Conservation (phyloP, 1,140 invertebrate genomes). For the Solenopsis fugax region DNA sequence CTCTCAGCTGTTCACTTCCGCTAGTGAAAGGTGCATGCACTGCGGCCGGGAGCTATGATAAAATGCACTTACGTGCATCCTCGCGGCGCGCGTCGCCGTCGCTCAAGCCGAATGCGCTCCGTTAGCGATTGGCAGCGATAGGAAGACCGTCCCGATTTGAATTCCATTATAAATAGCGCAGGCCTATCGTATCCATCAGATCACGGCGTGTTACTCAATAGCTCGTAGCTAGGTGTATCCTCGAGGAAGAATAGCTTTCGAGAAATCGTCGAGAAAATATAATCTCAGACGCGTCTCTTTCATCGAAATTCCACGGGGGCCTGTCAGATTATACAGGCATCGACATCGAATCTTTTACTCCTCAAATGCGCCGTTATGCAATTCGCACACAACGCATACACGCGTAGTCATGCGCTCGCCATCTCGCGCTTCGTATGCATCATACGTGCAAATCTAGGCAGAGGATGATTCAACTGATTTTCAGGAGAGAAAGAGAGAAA, state of each 20-base stretch:
- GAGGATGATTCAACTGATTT: constrained; percentile 61
- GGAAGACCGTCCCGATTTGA: constrained; percentile 60
- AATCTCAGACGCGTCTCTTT: background rate
- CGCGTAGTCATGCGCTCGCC: background rate
- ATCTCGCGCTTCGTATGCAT: constrained; percentile 42
- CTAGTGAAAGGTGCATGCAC: constrained; percentile 84
- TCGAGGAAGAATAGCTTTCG: background rate
- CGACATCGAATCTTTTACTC: constrained; percentile 16
- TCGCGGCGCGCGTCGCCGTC: constrained; percentile 50
- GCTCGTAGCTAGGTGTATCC: background rate
- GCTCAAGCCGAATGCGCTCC: constrained; percentile 35
- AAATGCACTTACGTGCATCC: constrained; percentile 71
- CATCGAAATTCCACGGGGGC: background rate
- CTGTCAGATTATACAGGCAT: background rate
- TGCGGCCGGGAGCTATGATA: constrained; percentile 62
- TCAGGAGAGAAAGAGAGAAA: constrained; percentile 71
- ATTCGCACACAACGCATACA: constrained; percentile 1
- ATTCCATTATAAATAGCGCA: constrained; percentile 36
- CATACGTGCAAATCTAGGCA: constrained; percentile 24
- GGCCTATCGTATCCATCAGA: background rate
- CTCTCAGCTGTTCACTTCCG: constrained; percentile 83
- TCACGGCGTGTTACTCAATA: background rate
- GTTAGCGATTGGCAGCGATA: constrained; percentile 43
- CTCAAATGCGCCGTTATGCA: constrained; percentile 48
- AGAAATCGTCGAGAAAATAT: background rate